phyloP scores from a whole-genome alignment of 2,888 invertebrate genomes.

The Drosophila histrio region DNA sequence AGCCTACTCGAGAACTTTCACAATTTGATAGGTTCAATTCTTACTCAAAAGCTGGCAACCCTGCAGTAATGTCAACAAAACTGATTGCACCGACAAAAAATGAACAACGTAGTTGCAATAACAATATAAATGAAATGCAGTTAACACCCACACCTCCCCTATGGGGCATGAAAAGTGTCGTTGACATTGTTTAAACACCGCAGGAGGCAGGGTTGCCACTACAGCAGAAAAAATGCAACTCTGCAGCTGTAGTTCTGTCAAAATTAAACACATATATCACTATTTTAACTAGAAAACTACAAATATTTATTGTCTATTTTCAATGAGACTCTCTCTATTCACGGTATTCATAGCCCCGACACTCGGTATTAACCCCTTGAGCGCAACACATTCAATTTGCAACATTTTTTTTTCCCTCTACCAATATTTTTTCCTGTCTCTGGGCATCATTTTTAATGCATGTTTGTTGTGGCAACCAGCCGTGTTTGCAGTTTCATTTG shows the following conservation, averaged over 20 bases:
- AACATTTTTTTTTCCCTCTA: conserved; percentile 8
- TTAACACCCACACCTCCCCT: background rate
- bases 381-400: conserved; percentile 52
- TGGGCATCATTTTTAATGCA: conserved; percentile 62
- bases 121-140: background rate
- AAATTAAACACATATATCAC: background rate
- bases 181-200: background rate
- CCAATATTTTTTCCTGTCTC: conserved; percentile 7
- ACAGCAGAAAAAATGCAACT: background rate
- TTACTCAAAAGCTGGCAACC: conserved; percentile 6
- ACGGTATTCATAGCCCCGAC: conserved; percentile 22
- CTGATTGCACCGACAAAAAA: background rate
- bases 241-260: background rate
- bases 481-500: conserved; percentile 42
- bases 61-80: conserved; percentile 11
- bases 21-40: background rate
- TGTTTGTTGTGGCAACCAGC: conserved; percentile 68
- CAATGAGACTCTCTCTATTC: background rate
- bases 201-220: background rate
- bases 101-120: background rate
- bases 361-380: conserved; percentile 7
- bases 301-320: background rate
- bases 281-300: background rate
- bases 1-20: conserved; percentile 32
- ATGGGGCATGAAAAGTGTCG: background rate